These are phyloP conservation scores for Aplodontia rufa DNA, from an alignment of 2,113 vertebrate species.

Conservation along the genomic window DNA sequence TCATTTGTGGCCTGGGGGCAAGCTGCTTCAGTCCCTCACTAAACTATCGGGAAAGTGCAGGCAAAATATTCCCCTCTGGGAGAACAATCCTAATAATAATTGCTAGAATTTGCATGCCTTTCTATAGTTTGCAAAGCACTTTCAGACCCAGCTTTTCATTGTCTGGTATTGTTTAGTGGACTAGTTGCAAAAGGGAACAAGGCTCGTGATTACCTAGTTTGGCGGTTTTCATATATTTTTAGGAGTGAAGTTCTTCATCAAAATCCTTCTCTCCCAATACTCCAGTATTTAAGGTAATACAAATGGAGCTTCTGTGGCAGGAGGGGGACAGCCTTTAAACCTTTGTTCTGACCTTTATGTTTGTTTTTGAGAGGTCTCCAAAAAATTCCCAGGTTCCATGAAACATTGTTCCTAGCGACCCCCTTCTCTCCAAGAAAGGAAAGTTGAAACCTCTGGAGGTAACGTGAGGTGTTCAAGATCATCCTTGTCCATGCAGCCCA, in stretches of 20 bases:
- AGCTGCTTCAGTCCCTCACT: neutral
- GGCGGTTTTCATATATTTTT: neutral
- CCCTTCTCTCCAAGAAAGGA: neutral
- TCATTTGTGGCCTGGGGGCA: conserved; percentile 42
- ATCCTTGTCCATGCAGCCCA: neutral
- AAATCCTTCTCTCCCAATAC: neutral
- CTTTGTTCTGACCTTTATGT: neutral
- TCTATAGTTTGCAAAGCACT: neutral
- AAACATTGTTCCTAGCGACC: neutral
- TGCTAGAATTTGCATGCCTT: conserved; percentile 63
- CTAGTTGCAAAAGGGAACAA: neutral
- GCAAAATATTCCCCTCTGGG: neutral
- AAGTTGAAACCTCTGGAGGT: neutral
- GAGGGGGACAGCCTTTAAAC: neutral
- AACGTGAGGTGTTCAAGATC: neutral
- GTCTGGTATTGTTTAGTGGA: neutral
- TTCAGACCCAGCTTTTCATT: neutral
- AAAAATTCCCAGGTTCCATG: neutral
- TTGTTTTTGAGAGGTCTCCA: neutral
- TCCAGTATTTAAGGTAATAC: neutral
- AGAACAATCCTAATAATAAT: conserved; percentile 47
- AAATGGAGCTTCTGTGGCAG: neutral
- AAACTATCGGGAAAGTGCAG: conserved; percentile 46
- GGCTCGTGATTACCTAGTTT: neutral
- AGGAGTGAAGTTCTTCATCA: neutral